Conservation (phyloP, 2,888 invertebrate species). For the Glyphotaelius pellucidus region DNA sequence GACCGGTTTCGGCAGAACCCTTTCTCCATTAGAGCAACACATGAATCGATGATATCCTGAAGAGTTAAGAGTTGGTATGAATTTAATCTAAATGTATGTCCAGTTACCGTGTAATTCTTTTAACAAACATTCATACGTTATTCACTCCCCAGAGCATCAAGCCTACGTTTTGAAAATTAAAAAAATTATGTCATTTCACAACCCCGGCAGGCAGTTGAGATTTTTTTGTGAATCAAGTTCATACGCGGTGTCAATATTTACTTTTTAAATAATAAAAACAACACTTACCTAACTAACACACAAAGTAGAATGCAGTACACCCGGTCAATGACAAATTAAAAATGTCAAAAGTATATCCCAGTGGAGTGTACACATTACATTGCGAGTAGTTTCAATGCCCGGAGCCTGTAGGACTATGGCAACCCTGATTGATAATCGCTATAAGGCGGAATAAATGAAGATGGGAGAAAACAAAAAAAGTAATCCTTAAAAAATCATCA, state of each 20-base stretch:
- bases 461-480: too few species aligned
- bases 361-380: too few species aligned
- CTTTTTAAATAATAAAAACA: not conserved
- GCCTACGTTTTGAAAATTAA: not conserved
- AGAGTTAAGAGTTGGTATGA: too few species aligned
- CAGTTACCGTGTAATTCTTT: not conserved
- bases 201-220: not conserved
- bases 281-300: not conserved
- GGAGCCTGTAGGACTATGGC: too few species aligned
- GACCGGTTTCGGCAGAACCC: too few species aligned
- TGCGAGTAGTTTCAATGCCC: too few species aligned
- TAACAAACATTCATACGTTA: not conserved
- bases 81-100: not conserved
- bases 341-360: too few species aligned
- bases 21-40: too few species aligned
- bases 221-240: not conserved
- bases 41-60: too few species aligned
- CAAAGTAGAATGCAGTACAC: not conserved
- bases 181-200: not conserved
- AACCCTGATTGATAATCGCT: too few species aligned
- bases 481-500: too few species aligned
- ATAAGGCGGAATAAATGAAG: too few species aligned
- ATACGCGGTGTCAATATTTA: not conserved
- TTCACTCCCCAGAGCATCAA: not conserved
- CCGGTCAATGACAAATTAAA: not conserved